Evolutionary conservation across 23 tunicate genomes (phyloP).

Genomic region (Trididemnum nubilum): DNA sequence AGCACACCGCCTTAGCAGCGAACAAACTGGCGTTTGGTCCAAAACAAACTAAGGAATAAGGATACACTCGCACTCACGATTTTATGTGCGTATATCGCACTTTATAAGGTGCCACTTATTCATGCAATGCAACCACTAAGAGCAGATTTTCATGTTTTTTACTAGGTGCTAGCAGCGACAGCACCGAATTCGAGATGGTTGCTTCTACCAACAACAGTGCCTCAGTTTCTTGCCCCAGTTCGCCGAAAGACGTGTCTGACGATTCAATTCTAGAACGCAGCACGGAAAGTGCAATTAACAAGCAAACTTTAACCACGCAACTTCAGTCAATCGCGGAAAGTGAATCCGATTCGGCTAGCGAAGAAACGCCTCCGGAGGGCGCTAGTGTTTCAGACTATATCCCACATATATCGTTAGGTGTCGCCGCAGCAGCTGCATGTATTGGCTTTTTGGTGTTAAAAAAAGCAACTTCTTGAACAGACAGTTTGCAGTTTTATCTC

Average conservation of each 20-base stretch:
- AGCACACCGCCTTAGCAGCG: too few relatives aligned
- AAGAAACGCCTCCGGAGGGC: slow-evolving; percentile 18
- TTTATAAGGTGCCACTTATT: too few relatives aligned
- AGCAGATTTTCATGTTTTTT: too few relatives aligned
- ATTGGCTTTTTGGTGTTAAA: slow-evolving; percentile 71
- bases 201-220: not conserved
- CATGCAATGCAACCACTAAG: too few relatives aligned
- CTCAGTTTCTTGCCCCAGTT: not conserved
- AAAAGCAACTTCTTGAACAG: slow-evolving; percentile 30
- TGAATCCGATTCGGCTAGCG: not conserved
- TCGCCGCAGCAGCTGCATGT: slow-evolving; percentile 90
- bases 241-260: not conserved
- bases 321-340: not conserved
- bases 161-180: slow-evolving; percentile 38
- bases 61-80: too few relatives aligned
- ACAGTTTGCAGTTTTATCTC: too few relatives aligned
- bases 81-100: too few relatives aligned
- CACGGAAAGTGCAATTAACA: not conserved
- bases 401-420: slow-evolving; percentile 94
- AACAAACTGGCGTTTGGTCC: too few relatives aligned
- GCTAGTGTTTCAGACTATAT: slow-evolving; percentile 47
- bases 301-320: slow-evolving; percentile 1
- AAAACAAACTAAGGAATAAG: too few relatives aligned
- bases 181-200: slow-evolving; percentile 55
- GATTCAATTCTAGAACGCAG: not conserved